These are phyloP conservation scores for Orbicella faveolata DNA, from an alignment of 64 coral and sea anemone genomes.

Conservation along the genomic window DNA sequence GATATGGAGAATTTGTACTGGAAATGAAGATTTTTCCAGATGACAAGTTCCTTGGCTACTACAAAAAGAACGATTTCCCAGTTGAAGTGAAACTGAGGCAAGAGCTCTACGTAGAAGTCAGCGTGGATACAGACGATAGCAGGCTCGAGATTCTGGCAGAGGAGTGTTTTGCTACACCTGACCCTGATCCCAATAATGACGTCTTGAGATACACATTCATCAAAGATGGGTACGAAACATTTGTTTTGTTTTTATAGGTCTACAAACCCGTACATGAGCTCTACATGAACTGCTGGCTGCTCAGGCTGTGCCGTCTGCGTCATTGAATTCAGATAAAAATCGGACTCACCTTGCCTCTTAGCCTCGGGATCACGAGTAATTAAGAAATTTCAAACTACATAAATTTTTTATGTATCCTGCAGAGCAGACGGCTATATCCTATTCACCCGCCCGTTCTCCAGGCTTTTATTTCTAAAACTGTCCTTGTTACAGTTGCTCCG, in stretches of 20 bases:
- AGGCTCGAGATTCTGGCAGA: slow-evolving; percentile 67
- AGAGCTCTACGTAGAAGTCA: slow-evolving; percentile 7
- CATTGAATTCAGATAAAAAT: not conserved
- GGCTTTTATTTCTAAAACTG: too few species aligned
- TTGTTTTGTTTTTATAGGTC: not conserved
- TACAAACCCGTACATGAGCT: not conserved
- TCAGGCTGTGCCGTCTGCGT: not conserved
- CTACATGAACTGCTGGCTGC: not conserved
- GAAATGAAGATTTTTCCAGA: not conserved
- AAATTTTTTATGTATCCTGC: too few species aligned
- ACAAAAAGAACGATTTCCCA: not conserved
- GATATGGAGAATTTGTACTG: not conserved
- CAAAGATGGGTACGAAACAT: not conserved
- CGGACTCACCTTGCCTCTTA: too few species aligned
- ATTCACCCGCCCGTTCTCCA: too few species aligned
- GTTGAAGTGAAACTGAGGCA: not conserved
- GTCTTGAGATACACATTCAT: slow-evolving; percentile 33
- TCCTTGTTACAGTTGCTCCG: too few species aligned
- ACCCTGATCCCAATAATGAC: slow-evolving; percentile 56
- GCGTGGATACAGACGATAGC: slow-evolving; percentile 63
- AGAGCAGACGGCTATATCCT: too few species aligned
- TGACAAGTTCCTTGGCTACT: not conserved
- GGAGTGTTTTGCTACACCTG: slow-evolving; percentile 71
- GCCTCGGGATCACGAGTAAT: too few species aligned
- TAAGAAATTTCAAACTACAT: too few species aligned